Percentiles rank a stretch among this genome's conserved stretches.
phyloP scores from a whole-genome alignment of 1,140 invertebrate genomes.

The Penaeus chinensis region DNA sequence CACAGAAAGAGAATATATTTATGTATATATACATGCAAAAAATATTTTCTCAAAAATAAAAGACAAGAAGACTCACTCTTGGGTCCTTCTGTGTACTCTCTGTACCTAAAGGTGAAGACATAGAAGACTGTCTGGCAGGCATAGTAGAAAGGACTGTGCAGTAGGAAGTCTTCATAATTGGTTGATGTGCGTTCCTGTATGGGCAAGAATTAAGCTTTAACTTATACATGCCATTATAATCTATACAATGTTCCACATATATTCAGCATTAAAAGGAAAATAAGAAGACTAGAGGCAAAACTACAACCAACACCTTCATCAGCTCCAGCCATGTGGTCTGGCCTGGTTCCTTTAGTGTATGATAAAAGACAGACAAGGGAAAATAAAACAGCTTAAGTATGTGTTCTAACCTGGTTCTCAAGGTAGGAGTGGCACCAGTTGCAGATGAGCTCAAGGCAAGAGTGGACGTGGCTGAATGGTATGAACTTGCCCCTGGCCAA shows the following conservation, averaged over 20 bases:
- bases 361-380: not conserved
- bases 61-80: constrained; percentile 67
- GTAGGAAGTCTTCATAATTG: constrained; percentile 46
- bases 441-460: constrained; percentile 75
- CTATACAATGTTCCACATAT: too few species aligned
- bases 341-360: too few species aligned
- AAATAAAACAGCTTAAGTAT: constrained; percentile 66
- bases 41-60: too few species aligned
- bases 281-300: too few species aligned
- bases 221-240: not conserved
- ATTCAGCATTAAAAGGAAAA: too few species aligned
- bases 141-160: constrained; percentile 87
- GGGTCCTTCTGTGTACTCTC: constrained; percentile 80
- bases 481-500: constrained; percentile 79
- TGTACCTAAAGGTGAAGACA: constrained; percentile 86
- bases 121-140: constrained; percentile 93
- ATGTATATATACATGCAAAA: too few species aligned
- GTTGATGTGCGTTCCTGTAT: constrained; percentile 70
- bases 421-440: constrained; percentile 84
- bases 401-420: constrained; percentile 71
- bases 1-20: too few species aligned
- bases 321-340: too few species aligned
- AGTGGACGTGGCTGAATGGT: constrained; percentile 74
- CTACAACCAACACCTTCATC: too few species aligned
- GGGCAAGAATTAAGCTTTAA: not conserved